phyloP scores from a whole-genome alignment of 1,140 invertebrate genomes.

The Anoplolepis gracilipes region DNA sequence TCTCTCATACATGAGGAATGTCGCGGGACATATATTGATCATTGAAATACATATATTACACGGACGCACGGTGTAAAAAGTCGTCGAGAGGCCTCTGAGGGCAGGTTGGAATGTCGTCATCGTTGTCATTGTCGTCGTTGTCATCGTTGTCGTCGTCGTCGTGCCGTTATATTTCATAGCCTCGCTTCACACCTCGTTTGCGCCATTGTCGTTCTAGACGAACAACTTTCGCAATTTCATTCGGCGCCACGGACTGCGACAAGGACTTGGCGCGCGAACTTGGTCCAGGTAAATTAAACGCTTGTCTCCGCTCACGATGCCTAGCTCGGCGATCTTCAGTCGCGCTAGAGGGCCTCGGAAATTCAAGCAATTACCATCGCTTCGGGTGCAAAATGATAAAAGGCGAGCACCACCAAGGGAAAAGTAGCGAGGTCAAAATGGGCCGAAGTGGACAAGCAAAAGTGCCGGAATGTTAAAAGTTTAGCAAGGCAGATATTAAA shows the following conservation, averaged over 20 bases:
- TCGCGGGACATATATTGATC: conserved; percentile 22
- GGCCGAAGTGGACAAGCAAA: background rate
- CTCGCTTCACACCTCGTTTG: conserved; percentile 78
- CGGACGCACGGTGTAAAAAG: conserved; percentile 20
- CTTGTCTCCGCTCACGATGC: conserved; percentile 54
- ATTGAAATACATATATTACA: conserved; percentile 45
- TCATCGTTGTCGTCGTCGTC: conserved; percentile 3
- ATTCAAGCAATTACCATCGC: conserved; percentile 55
- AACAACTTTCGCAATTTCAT: conserved; percentile 79
- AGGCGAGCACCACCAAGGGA: background rate
- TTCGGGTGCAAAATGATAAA: conserved; percentile 35
- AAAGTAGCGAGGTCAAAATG: background rate
- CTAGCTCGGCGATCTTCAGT: conserved; percentile 42
- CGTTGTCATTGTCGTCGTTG: background rate
- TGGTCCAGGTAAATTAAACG: conserved; percentile 71
- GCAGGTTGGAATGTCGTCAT: conserved; percentile 7
- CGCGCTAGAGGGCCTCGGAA: conserved; percentile 16
- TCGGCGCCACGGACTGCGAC: conserved; percentile 57
- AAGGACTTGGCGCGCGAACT: conserved; percentile 59
- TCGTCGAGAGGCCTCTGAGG: background rate
- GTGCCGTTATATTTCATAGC: conserved; percentile 44
- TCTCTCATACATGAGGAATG: conserved; percentile 12
- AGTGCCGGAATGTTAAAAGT: background rate
- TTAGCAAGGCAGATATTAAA: background rate
- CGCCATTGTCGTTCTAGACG: conserved; percentile 72